A percentile compares a stretch with the other conserved stretches of the same genome.
phyloP scores from a whole-genome alignment of 2,888 invertebrate species.

The Hyppa rectilinea region DNA sequence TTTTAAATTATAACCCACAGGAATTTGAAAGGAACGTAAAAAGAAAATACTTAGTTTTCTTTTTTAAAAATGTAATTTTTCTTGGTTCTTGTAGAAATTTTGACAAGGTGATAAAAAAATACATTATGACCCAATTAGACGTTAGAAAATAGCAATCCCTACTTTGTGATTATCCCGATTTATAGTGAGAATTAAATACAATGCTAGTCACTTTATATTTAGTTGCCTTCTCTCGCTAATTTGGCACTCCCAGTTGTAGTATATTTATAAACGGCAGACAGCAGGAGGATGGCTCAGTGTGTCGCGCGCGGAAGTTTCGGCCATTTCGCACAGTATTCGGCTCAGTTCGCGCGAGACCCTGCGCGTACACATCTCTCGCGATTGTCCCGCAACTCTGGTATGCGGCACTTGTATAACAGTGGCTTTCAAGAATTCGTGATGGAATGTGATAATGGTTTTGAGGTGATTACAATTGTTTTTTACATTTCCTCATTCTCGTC shows the following conservation, averaged over 20 bases:
- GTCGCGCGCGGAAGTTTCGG: conserved; percentile 74
- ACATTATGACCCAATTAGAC: background rate
- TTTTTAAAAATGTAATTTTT: background rate
- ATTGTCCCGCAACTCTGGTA: conserved; percentile 68
- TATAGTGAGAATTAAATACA: conserved; percentile 74
- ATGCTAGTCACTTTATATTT: no score
- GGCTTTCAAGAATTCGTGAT: conserved; percentile 85
- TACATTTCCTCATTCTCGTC: background rate
- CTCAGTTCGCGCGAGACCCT: conserved; percentile 65
- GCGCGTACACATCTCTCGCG: conserved; percentile 66
- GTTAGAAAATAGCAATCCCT: background rate
- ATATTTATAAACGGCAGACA: conserved; percentile 86
- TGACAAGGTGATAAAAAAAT: background rate
- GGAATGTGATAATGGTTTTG: conserved; percentile 86
- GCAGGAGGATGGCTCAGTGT: conserved; percentile 82
- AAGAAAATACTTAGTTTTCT: background rate
- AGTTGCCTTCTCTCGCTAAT: conserved; percentile 74
- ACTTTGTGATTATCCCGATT: conserved; percentile 15
- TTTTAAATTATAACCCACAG: conserved; percentile 3
- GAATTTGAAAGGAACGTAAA: background rate
- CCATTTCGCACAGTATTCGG: conserved; percentile 70
- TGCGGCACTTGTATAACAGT: conserved; percentile 78
- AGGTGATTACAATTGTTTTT: conserved; percentile 74
- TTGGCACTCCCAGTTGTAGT: conserved; percentile 81
- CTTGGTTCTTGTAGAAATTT: background rate